Evolutionary conservation across 2,113 vertebrate species (phyloP).

Genomic region (Cebus imitator): DNA sequence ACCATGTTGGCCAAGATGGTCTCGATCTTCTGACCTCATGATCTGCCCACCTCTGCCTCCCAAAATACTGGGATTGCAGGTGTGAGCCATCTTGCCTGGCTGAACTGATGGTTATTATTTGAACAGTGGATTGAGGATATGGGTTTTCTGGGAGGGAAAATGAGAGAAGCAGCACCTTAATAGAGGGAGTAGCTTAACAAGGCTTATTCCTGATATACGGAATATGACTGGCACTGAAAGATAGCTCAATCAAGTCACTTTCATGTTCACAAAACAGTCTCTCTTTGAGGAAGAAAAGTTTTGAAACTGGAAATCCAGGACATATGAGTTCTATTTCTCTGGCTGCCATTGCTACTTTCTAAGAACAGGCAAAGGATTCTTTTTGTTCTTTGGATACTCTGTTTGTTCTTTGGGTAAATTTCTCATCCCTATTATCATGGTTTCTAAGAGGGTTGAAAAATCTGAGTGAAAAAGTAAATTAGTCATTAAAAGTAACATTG

Average conservation of each 20-base stretch:
- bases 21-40: no score
- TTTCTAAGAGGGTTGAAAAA: slow-evolving; percentile 11
- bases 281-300: neutral
- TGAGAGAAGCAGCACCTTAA: neutral
- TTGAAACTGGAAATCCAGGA: neutral
- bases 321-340: neutral
- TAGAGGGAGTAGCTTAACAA: neutral
- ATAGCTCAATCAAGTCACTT: neutral
- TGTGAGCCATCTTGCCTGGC: neutral
- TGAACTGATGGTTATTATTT: neutral
- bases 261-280: neutral
- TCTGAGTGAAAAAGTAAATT: neutral
- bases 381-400: neutral
- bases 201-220: neutral
- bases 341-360: neutral
- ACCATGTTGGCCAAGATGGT: no score
- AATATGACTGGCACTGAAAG: neutral
- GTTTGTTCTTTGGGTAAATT: neutral
- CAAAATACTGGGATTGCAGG: no score
- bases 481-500: neutral
- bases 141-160: neutral
- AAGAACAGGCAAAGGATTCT: neutral
- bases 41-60: no score
- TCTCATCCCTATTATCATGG: neutral
- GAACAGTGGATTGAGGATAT: neutral